Conservation (phyloP, 1,140 invertebrate species). For the Tetramorium alpestre region DNA sequence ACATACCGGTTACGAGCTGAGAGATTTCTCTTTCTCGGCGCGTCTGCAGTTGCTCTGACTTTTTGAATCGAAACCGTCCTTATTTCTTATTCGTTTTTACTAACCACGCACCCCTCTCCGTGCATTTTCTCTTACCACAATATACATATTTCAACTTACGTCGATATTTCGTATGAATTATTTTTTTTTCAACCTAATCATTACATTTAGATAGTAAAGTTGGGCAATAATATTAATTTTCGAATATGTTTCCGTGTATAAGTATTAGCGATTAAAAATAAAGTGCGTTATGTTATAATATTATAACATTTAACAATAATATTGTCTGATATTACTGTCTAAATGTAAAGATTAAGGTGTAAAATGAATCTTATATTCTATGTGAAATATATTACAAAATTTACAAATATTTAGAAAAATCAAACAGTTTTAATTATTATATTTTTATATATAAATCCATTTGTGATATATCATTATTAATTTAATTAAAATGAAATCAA, state of each 20-base stretch:
- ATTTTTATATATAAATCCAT: not conserved
- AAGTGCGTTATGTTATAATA: no score
- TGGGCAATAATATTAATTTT: no score
- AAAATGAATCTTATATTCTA: not conserved
- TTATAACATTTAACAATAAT: not conserved
- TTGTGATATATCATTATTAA: not conserved
- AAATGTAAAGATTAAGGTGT: not conserved
- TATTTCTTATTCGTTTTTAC: slow-evolving; percentile 54
- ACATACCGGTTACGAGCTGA: slow-evolving; percentile 67
- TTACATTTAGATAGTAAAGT: no score
- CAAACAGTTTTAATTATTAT: not conserved
- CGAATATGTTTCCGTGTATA: no score
- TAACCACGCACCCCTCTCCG: not conserved
- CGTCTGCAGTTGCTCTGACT: slow-evolving; percentile 33
- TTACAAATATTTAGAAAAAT: not conserved
- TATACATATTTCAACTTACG: slow-evolving; percentile 31
- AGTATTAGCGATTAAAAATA: no score
- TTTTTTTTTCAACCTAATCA: no score
- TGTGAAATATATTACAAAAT: not conserved
- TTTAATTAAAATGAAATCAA: not conserved
- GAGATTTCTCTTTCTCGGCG: slow-evolving; percentile 68
- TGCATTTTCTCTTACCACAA: slow-evolving; percentile 9
- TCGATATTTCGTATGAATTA: slow-evolving; percentile 13
- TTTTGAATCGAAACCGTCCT: slow-evolving; percentile 58
- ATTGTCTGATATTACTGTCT: not conserved